Base-by-base conservation (phyloP, 1,140 invertebrate genomes). In the Periplaneta americana region DNA sequence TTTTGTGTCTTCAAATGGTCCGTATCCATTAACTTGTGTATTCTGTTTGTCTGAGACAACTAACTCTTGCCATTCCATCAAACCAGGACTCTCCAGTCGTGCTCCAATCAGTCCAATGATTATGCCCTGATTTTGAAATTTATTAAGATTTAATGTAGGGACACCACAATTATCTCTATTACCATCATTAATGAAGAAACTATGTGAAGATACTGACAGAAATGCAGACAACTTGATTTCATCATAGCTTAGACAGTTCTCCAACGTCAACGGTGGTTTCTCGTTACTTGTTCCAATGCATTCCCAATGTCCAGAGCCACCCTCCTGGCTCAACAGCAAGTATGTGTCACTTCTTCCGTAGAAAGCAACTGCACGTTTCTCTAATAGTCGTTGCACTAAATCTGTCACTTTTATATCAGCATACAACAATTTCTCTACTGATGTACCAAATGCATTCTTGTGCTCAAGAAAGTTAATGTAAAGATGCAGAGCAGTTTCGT, bases 131-230 rank as follows among this genome's bases (percentile, higher is more conserved):
- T 85, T 85, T 82, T 88, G 87, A 74, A 88, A 82, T 31, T 84
- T 85, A 74, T 86, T 85, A 22, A 85, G 85, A 81, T 87, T 85
- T n/a, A n/a, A n/a, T 74, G 82, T 85, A 11, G 90, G 86, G 4
- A 89, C 85, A 3, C 92, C 93, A 79, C 85, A 85, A 84, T 93
- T 93, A 18, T 88, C 86, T n/a, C 92, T 87, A 22, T 88, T 87
- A 6, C 92, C 93, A 84, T 93, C 89, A 82, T 93, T 93, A 78
- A 93, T 90, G 83, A 93, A 93, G 84, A 91, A 91, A 3, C 91
- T 91, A 80, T 89, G 88, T 0, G 92, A 92, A 11, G 92, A 92
- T 10, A 93, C 87, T 28, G 89, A 89, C 28, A 93, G 87, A 84
- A 93, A 87, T 0, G 92, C 90, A 0, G 92, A 92, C 3, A 93